Evolutionary conservation across 2,888 invertebrate species (phyloP).

Genomic region (Schizaphis graminum): DNA sequence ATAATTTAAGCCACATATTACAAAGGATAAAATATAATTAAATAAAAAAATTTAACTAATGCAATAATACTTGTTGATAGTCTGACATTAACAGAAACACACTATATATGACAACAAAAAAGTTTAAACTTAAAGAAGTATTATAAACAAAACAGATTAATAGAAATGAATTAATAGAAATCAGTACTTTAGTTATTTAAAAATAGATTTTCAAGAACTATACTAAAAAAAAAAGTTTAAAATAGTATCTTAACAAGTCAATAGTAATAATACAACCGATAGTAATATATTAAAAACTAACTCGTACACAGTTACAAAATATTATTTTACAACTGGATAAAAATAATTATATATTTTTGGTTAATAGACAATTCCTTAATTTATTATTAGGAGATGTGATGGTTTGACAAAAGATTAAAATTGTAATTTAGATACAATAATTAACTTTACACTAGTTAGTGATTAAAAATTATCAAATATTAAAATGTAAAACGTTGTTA

Average conservation of each 20-base stretch:
- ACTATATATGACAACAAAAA: conserved; percentile 50
- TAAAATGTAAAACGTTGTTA: conserved; percentile 53
- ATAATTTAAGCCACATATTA: conserved; percentile 35
- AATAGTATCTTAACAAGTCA: conserved; percentile 57
- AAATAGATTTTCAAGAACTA: conserved; percentile 63
- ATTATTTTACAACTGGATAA: conserved; percentile 51
- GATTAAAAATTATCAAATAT: conserved; percentile 54
- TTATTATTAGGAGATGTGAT: conserved; percentile 12
- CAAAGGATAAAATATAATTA: conserved; percentile 38
- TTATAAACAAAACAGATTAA: conserved; percentile 58
- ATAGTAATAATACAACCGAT: conserved; percentile 40
- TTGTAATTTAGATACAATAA: conserved; percentile 42
- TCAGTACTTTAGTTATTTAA: conserved; percentile 64
- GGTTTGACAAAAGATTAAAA: conserved; percentile 22
- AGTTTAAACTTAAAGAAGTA: conserved; percentile 45
- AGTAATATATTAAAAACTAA: conserved; percentile 41
- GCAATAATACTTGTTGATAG: conserved; percentile 56
- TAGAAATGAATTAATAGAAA: conserved; percentile 56
- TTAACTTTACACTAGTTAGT: conserved; percentile 53
- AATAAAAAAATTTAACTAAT: conserved; percentile 54
- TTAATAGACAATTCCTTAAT: conserved; percentile 38
- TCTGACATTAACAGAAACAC: conserved; percentile 15
- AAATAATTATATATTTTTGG: conserved; percentile 57
- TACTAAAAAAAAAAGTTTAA: conserved; percentile 43
- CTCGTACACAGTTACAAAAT: conserved; percentile 32